phyloP scores from a whole-genome alignment of 1,140 invertebrate genomes.

The Eciton burchellii region DNA sequence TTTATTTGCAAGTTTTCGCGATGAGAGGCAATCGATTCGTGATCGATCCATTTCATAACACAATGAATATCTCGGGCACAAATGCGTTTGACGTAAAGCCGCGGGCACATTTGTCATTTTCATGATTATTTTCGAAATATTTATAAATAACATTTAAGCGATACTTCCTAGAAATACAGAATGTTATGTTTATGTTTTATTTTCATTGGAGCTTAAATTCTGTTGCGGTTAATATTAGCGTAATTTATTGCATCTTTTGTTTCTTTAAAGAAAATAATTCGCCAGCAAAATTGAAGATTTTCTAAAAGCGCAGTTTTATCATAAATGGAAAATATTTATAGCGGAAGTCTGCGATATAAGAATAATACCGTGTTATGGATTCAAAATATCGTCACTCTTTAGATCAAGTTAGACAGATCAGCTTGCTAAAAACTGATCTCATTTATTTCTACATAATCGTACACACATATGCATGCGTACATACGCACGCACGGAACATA shows the following conservation, averaged over 20 bases:
- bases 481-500: too few species aligned
- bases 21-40: not conserved
- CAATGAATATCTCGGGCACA: not conserved
- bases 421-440: not conserved
- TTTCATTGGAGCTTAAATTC: constrained; percentile 9
- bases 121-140: not conserved
- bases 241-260: constrained; percentile 6
- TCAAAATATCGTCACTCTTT: constrained; percentile 1
- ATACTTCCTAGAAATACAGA: not conserved
- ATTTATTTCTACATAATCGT: constrained; percentile 12
- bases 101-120: not conserved
- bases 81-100: not conserved
- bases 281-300: not conserved
- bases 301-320: constrained; percentile 14
- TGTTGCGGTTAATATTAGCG: not conserved
- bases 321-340: not conserved
- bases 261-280: not conserved
- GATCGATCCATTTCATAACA: not conserved
- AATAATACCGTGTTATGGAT: constrained; percentile 3
- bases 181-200: not conserved
- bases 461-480: not conserved
- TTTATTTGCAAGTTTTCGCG: not conserved
- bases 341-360: not conserved
- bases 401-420: not conserved
- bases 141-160: not conserved